Percentiles rank a stretch among this genome's conserved stretches.
These are phyloP conservation scores for Platichthys flesus DNA, from an alignment of 2,113 vertebrate species.

Conservation along the genomic window DNA sequence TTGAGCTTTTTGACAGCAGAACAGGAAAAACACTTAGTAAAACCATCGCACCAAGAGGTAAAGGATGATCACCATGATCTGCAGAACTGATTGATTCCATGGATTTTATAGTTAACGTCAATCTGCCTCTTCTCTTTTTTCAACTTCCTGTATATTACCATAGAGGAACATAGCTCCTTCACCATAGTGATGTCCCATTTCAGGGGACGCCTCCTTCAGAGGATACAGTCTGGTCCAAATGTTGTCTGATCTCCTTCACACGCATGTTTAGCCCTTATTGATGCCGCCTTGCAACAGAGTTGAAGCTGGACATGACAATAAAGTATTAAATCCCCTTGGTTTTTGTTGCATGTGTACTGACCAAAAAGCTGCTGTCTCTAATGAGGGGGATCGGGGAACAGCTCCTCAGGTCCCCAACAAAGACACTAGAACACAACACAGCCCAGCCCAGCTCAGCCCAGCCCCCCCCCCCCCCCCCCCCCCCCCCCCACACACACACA, in stretches of 20 bases:
- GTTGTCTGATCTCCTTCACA: no score
- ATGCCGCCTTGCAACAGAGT: no score
- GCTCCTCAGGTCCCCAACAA: background rate
- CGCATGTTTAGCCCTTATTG: no score
- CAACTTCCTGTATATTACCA: background rate
- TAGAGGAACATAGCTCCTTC: background rate
- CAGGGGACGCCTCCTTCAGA: no score
- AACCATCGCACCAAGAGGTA: background rate
- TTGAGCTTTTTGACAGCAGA: background rate
- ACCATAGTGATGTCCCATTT: background rate
- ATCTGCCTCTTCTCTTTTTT: background rate
- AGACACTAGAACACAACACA: background rate
- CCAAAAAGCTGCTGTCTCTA: background rate
- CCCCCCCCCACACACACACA: background rate
- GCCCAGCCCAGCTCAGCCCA: background rate
- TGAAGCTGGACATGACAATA: no score
- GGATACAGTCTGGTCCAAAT: no score
- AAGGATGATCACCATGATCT: background rate
- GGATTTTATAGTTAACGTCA: background rate
- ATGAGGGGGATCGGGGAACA: background rate
- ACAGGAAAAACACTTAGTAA: no score
- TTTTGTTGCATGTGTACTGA: background rate
- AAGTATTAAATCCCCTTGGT: no score
- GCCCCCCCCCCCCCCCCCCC: background rate
- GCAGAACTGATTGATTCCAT: background rate